Conservation (phyloP, 2,797 vertebrate species). For the Cynodonichthys magdalenae region DNA sequence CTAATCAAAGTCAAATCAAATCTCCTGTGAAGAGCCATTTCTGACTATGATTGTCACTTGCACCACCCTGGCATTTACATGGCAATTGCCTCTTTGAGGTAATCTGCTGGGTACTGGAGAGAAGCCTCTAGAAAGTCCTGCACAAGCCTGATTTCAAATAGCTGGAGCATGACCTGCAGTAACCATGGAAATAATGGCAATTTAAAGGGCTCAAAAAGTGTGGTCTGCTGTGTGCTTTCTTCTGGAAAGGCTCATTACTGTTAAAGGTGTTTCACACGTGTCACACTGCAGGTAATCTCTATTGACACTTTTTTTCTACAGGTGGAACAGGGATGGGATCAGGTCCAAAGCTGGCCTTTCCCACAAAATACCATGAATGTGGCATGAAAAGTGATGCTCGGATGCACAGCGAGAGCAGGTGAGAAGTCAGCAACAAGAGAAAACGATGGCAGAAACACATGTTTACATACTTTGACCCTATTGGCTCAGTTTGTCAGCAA, state of each 20-base stretch:
- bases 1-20: conserved; percentile 81
- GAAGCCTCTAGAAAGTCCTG: conserved; percentile 61
- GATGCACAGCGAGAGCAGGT: conserved; percentile 48
- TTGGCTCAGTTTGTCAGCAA: conserved; percentile 21
- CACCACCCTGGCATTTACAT: conserved; percentile 78
- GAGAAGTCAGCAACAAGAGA: conserved; percentile 34
- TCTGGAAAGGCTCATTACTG: conserved; percentile 72
- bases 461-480: background rate
- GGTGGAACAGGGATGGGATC: conserved; percentile 44
- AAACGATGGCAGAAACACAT: conserved; percentile 44
- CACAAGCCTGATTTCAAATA: conserved; percentile 66
- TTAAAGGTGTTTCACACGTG: conserved; percentile 64
- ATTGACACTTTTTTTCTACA: conserved; percentile 54
- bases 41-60: conserved; percentile 71
- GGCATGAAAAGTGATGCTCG: conserved; percentile 47
- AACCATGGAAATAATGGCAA: conserved; percentile 76
- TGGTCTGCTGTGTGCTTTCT: conserved; percentile 47
- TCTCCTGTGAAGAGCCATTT: conserved; percentile 66
- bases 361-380: conserved; percentile 24
- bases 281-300: conserved; percentile 68
- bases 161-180: conserved; percentile 66
- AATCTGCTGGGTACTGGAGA: conserved; percentile 55
- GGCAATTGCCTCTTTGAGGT: conserved; percentile 76
- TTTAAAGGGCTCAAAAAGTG: conserved; percentile 56
- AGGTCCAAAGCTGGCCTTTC: conserved; percentile 30